Conservation (phyloP, 64 coral and sea anemone genomes). For the Trachythela sp. region DNA sequence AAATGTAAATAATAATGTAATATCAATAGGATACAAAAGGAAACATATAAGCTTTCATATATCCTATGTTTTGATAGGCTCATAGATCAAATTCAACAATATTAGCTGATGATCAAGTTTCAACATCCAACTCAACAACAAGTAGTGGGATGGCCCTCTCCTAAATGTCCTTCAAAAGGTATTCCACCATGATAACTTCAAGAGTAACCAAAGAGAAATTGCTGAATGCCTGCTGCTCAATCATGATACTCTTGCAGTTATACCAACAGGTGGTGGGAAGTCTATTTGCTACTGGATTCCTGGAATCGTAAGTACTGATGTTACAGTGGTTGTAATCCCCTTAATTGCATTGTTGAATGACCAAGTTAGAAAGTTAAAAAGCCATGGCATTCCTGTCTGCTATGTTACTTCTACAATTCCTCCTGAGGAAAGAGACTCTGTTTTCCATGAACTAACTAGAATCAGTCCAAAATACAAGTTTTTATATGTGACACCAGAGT, state of each 20-base stretch:
- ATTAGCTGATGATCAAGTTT: neutral
- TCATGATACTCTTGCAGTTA: neutral
- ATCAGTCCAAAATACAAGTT: neutral
- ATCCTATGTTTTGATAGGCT: neutral
- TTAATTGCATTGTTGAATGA: neutral
- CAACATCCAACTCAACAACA: neutral
- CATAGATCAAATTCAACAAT: neutral
- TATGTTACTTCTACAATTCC: neutral
- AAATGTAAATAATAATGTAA: too few relatives aligned
- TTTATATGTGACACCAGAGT: slow-evolving; percentile 5
- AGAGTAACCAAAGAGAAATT: neutral
- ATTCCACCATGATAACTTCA: neutral
- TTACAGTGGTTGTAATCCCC: neutral
- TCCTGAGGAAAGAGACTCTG: neutral
- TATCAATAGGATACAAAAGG: too few relatives aligned
- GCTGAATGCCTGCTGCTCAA: neutral
- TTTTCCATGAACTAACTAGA: neutral
- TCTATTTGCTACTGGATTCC: neutral
- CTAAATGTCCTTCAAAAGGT: neutral
- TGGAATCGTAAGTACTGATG: neutral
- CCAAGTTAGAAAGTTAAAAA: neutral
- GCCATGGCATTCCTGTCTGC: neutral
- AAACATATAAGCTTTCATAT: too few relatives aligned
- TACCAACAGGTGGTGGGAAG: slow-evolving; percentile 8
- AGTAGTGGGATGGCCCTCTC: neutral